Conservation (phyloP, 2,113 vertebrate genomes). For the Petromus typicus region DNA sequence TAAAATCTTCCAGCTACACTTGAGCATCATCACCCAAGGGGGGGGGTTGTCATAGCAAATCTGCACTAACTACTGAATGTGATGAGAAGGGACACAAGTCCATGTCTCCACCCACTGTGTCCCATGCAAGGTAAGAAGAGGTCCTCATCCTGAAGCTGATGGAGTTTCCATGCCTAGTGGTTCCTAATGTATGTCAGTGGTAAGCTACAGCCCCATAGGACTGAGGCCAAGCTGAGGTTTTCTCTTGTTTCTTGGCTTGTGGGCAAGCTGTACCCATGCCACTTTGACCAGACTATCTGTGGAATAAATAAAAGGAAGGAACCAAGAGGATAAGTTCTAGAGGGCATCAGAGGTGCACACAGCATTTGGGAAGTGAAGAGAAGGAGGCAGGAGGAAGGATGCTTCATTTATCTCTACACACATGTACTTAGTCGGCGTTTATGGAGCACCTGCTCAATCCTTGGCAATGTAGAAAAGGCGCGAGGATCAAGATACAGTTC, state of each 20-base stretch:
- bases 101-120: not conserved
- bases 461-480: not conserved
- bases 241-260: not conserved
- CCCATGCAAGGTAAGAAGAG: not conserved
- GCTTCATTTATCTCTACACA: not conserved
- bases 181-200: not conserved
- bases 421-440: not conserved
- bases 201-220: rapidly evolving
- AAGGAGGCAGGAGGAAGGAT: not conserved
- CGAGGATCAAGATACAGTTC: not conserved
- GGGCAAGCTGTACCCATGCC: not conserved
- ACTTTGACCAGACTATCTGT: not conserved
- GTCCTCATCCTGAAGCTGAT: not conserved
- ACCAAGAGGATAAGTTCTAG: not conserved
- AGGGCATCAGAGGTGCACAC: rapidly evolving
- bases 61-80: too few relatives aligned
- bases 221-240: slow-evolving; percentile 42
- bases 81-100: not conserved
- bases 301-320: not conserved
- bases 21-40: not conserved
- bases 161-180: too few relatives aligned
- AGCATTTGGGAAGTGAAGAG: not conserved
- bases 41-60: not conserved
- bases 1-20: not conserved
- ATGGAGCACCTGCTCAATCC: not conserved